phyloP scores from a whole-genome alignment of 1,140 invertebrate genomes.

The Ylistrum balloti region DNA sequence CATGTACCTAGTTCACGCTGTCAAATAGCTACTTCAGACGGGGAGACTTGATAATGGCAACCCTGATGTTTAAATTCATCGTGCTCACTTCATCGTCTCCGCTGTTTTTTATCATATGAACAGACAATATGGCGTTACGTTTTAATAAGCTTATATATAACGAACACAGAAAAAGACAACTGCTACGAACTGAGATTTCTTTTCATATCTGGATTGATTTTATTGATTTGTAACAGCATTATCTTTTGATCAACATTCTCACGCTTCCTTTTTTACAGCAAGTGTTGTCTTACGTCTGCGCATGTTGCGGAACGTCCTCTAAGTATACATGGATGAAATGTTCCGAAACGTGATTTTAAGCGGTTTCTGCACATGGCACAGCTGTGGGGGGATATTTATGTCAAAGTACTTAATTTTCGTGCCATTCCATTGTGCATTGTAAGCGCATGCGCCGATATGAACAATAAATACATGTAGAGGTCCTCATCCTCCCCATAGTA shows the following conservation, averaged over 20 bases:
- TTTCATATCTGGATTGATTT: too few relatives aligned
- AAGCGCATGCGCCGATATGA: too few relatives aligned
- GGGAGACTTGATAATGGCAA: not conserved
- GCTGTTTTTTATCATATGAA: not conserved
- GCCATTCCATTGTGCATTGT: too few relatives aligned
- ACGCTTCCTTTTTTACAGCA: not conserved
- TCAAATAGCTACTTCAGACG: not conserved
- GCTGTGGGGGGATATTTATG: not conserved
- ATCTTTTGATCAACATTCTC: not conserved
- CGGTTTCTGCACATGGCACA: not conserved
- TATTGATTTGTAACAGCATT: not conserved
- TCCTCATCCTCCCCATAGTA: too few relatives aligned
- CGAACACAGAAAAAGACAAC: too few relatives aligned
- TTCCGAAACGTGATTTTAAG: not conserved
- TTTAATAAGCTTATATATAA: too few relatives aligned
- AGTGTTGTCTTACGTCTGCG: not conserved
- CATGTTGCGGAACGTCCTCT: not conserved
- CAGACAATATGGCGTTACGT: too few relatives aligned
- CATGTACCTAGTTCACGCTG: not conserved
- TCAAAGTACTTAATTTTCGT: too few relatives aligned
- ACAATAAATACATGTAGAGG: too few relatives aligned
- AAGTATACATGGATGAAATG: not conserved
- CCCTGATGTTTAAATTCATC: not conserved
- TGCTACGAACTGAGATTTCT: too few relatives aligned
- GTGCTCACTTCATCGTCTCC: not conserved